Conservation (phyloP, 2,113 vertebrate genomes). For the Pipa parva region DNA sequence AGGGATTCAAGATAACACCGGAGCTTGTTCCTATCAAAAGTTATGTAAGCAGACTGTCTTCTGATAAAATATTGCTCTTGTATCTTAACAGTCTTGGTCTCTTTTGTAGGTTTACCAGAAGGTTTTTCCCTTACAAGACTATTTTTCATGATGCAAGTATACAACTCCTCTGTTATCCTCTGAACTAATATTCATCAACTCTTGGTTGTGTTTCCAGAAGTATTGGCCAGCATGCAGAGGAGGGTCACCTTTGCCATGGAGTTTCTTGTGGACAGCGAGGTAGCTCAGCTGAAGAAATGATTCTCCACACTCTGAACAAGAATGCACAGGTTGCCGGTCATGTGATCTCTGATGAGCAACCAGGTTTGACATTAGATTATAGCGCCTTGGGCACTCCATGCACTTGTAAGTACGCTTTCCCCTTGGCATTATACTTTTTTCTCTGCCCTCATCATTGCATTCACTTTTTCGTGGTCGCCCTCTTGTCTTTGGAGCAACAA, state of each 20-base stretch:
- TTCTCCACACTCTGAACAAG: conserved; percentile 31
- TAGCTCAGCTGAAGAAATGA: conserved; percentile 34
- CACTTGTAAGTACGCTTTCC: conserved; percentile 36
- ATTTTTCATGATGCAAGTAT: conserved; percentile 34
- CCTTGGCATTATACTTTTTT: conserved; percentile 6
- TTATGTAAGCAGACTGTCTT: background rate
- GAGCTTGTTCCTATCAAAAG: no score
- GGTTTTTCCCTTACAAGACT: background rate
- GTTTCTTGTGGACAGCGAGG: conserved; percentile 31
- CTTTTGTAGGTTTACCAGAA: conserved; percentile 1
- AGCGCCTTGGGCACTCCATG: conserved; percentile 33
- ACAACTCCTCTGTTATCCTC: conserved; percentile 19
- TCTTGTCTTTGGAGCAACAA: conserved; percentile 10
- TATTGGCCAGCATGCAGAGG: conserved; percentile 4
- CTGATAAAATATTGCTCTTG: background rate
- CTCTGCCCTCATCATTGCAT: background rate
- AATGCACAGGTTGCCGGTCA: conserved; percentile 24
- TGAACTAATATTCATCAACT: conserved; percentile 16
- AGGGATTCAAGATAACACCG: no score
- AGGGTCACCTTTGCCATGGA: conserved; percentile 20
- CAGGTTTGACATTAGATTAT: conserved; percentile 37
- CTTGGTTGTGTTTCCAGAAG: conserved; percentile 31
- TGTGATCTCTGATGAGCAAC: conserved; percentile 35
- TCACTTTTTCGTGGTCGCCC: conserved; percentile 28
- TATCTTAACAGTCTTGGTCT: background rate